Evolutionary conservation across 2,797 vertebrate species (phyloP), one percentile per base, ranked within the genome.

Genomic region (Lepidocolaptes lacrymiger): DNA sequence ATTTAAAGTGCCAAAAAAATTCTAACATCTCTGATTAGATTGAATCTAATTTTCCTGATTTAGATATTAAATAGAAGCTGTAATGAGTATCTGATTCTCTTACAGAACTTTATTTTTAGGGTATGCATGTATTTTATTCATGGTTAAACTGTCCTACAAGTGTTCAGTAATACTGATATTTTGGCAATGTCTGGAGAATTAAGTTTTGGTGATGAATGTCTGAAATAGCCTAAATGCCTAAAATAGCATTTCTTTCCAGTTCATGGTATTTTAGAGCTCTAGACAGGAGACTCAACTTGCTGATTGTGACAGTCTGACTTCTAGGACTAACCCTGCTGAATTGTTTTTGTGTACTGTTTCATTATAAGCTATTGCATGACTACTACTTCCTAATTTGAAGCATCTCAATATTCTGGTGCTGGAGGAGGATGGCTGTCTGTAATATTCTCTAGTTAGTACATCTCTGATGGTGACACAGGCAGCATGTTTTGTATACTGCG

Each of bases 11-110:
- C 85, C 91, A 82, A 95, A 94, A 91, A 93, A 95, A 74, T 86
- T 64, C 86, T 94, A 96, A 91, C 79, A 84, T 76, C 90, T 94
- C 95, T 96, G 95, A 96, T 97, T 95, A 96, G 91, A 91, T 9
- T 94, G 37, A 94, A 93, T 97, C 96, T 97, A 96, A 96, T 89
- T 92, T 95, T 94, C 85, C 73, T 96, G 94, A 93, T 97, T 95
- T 96, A 96, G 96, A 87, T 91, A 75, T 95, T 89, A 96, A 95
- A 84, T 96, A 89, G 79, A 88, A 81, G 46, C 61, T 93, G 83
- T 88, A 77, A 92, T 96, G 97, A 97, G 91, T 91, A 94, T 95
- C 90, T 95, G 85, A 86, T 85, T 91, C 86, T 93, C 83, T 95
- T 96, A 90, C 46, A 71, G 84, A 97, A 80, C 24, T 88, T 95